Percentiles rank a stretch among this genome's conserved stretches.
Conservation (phyloP, 2,888 invertebrate genomes). For the Hirtodrosophila trivittata region DNA sequence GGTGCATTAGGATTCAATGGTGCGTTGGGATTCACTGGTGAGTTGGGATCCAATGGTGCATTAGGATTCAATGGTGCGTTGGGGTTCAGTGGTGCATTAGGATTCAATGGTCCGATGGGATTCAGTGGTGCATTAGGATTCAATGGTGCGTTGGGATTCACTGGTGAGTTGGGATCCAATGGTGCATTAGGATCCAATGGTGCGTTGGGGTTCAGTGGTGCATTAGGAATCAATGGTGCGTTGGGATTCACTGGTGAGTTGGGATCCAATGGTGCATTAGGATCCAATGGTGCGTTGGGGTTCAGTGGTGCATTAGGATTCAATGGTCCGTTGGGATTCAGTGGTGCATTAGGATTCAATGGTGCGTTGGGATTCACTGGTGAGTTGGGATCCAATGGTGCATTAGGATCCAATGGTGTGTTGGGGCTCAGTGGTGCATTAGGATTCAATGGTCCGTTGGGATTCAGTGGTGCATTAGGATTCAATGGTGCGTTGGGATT, state of each 20-base stretch:
- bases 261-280: no score
- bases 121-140: background rate
- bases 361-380: background rate
- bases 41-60: no score
- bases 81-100: background rate
- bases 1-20: background rate
- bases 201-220: no score
- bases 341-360: background rate
- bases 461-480: background rate
- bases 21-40: background rate
- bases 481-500: conserved; percentile 2
- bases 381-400: background rate
- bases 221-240: no score
- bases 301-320: background rate
- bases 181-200: no score
- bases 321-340: background rate
- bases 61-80: background rate
- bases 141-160: no score
- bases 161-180: no score
- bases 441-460: background rate
- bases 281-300: no score
- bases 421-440: background rate
- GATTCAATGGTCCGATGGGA: conserved; percentile 3
- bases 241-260: no score
- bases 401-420: fast-evolving